Conservation (phyloP, 2,113 vertebrate genomes). For the Recurvirostra avosetta region DNA sequence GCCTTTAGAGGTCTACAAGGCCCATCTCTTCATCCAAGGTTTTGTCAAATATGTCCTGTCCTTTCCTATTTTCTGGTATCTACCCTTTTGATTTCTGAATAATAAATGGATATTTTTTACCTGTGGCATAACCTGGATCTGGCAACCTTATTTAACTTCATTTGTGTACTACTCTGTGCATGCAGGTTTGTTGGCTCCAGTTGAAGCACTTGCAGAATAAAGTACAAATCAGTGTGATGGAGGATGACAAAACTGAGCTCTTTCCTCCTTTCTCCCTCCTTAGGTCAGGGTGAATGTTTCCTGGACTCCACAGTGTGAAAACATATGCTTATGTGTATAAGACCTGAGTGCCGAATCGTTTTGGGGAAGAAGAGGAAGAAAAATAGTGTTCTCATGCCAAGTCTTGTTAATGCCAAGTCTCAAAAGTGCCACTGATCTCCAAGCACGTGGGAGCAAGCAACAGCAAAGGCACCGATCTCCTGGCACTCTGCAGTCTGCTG, state of each 20-base stretch:
- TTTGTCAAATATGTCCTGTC: not conserved
- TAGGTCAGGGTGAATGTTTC: not conserved
- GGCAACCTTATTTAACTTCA: not conserved
- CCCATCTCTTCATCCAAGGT: not conserved
- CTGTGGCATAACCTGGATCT: not conserved
- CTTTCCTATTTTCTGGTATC: not conserved
- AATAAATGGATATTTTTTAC: not conserved
- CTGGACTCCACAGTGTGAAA: not conserved
- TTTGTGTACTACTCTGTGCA: not conserved
- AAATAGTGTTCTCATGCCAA: not conserved
- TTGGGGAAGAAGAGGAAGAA: not conserved
- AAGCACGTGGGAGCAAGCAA: not conserved
- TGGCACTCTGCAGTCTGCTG: not conserved
- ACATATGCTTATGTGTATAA: not conserved
- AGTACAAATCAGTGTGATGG: not conserved
- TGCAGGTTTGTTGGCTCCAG: not conserved
- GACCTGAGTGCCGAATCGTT: not conserved
- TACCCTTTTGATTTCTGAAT: not conserved
- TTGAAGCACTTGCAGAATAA: not conserved
- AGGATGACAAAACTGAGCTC: not conserved
- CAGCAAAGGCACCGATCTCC: not conserved
- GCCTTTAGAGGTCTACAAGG: not conserved
- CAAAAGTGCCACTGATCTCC: not conserved
- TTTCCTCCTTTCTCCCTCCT: not conserved
- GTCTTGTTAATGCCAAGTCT: not conserved